Percentiles rank a stretch among this genome's conserved stretches.
These are phyloP conservation scores for Murina feae DNA, from an alignment of 2,113 vertebrate genomes.

Conservation along the genomic window DNA sequence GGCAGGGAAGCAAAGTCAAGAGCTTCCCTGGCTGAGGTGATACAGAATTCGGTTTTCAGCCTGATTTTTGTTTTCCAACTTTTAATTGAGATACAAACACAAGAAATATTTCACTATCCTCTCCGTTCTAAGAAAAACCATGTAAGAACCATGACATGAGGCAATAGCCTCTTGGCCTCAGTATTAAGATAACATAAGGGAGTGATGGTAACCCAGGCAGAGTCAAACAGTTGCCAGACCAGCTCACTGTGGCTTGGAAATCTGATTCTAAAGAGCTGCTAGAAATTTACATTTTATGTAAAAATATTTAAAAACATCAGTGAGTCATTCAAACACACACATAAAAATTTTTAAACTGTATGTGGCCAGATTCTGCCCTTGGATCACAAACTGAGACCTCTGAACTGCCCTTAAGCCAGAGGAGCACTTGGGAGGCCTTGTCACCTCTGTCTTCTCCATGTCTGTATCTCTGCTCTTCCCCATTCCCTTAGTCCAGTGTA, in stretches of 20 bases:
- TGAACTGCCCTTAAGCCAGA: neutral
- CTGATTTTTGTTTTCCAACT: neutral
- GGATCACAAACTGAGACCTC: neutral
- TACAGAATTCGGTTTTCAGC: neutral
- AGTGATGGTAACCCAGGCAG: no score
- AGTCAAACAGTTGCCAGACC: neutral
- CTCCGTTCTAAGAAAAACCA: neutral
- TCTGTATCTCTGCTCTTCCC: no score
- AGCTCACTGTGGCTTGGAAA: neutral
- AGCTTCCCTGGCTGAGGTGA: neutral
- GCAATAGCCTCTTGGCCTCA: neutral
- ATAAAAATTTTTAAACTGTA: neutral
- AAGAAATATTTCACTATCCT: neutral
- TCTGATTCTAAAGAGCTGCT: neutral
- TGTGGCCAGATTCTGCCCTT: neutral
- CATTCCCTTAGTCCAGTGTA: no score
- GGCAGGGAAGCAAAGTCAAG: neutral
- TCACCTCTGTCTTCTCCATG: neutral
- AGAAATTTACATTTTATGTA: neutral
- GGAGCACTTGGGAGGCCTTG: neutral
- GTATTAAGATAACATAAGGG: neutral
- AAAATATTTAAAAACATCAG: neutral
- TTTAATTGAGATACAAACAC: neutral
- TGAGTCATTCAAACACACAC: neutral
- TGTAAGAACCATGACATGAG: fast-evolving